These are phyloP conservation scores for Podilymbus podiceps DNA, from an alignment of 2,113 vertebrate genomes.

Conservation along the genomic window DNA sequence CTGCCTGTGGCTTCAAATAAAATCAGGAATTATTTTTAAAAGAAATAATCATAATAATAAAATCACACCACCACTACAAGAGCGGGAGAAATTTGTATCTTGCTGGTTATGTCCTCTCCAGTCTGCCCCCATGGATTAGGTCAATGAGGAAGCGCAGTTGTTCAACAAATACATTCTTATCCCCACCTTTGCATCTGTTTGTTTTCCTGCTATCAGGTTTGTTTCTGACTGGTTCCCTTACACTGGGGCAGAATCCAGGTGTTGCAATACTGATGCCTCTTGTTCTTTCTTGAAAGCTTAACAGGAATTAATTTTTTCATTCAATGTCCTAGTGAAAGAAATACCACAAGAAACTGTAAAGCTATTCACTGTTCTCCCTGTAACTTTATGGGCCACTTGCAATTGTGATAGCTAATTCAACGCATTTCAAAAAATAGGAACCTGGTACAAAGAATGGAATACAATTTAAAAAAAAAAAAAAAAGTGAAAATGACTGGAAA, in stretches of 20 bases:
- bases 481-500: not conserved
- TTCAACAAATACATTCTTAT: not conserved
- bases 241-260: not conserved
- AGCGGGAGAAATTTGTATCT: not conserved
- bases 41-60: not conserved
- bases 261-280: not conserved
- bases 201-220: not conserved
- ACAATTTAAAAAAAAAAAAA: not conserved
- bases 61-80: not conserved
- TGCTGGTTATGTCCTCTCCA: not conserved
- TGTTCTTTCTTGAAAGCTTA: not conserved
- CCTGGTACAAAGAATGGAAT: not conserved
- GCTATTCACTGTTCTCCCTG: not conserved
- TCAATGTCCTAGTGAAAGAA: not conserved
- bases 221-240: not conserved
- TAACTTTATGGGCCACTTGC: not conserved
- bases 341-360: not conserved
- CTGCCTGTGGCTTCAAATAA: not conserved
- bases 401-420: not conserved
- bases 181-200: not conserved
- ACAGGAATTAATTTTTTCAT: not conserved
- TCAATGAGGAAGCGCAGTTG: not conserved
- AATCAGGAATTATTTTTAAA: not conserved
- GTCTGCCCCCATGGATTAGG: not conserved
- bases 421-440: not conserved